Evolutionary conservation across 2,797 vertebrate genomes (phyloP), one percentile per base, ranked within the genome.

Genomic region (Lepilemur ruficaudatus): DNA sequence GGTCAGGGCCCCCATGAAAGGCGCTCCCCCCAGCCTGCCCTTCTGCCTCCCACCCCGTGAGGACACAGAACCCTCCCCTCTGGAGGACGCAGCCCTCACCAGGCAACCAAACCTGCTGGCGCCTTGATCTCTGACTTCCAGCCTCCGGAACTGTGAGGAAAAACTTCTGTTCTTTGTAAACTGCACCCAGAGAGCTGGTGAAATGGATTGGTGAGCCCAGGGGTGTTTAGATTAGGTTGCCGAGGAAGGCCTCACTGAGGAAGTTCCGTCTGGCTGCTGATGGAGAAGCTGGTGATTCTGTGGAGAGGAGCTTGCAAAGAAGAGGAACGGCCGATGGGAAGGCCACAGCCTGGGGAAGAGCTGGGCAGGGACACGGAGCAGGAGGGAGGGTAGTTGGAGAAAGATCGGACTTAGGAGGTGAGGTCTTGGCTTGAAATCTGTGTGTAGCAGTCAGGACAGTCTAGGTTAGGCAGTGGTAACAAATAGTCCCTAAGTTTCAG

Each of bases 321-420:
- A 20, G n/a, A 30, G 30, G 10, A 41, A 28, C 0, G 7, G 50
- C 28, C 25, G 55, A 5, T 2, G 13, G 25, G 13, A 55, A 55
- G 48, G 4, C 48, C 70, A 65, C 15, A 7, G 1, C 7, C 6
- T 6, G 30, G 46, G 30, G 32, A 4, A 3, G 80, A 55, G 57
- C 46, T n/a, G 9, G 7, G 14, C 6, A 1, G 4, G 35, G 46
- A 55, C 15, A 2, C 0, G 0, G 79, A 43, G 48, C 22, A n/a
- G 11, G 48, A 35, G 59, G 32, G 7, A 28, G 46, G 7, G 10
- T 4, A 25, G 55, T 4, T 8, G 67, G 52, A 57, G 38, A 7
- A 55, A 20, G 22, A 11, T 13, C 43, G 15, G 67, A 4, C 25
- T 32, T 2, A 28, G 48, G 38, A 50, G 67, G 20, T 10, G 13